A percentile compares a stretch with the other conserved stretches of the same genome.
Conservation (phyloP, 1,140 invertebrate species). For the Drosophila baimaii region DNA sequence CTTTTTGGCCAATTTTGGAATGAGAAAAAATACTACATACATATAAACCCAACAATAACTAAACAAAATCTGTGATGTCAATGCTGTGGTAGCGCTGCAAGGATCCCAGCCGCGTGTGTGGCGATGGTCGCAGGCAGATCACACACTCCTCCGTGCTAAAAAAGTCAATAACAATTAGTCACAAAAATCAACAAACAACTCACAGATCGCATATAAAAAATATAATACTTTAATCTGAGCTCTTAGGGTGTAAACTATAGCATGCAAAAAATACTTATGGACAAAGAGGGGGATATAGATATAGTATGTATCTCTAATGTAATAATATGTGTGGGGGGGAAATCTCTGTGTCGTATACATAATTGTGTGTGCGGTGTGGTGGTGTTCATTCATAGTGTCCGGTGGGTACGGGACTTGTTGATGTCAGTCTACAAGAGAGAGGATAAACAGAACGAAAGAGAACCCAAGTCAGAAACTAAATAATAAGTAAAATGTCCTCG, state of each 20-base stretch:
- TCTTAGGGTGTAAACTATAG: conserved; percentile 41
- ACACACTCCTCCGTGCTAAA: conserved; percentile 81
- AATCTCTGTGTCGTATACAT: conserved; percentile 58
- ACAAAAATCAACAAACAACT: not conserved
- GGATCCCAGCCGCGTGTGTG: conserved; percentile 55
- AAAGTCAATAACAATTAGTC: conserved; percentile 31
- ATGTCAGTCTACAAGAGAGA: conserved; percentile 74
- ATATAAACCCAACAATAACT: not conserved
- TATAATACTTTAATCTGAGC: conserved; percentile 70
- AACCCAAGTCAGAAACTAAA: conserved; percentile 34
- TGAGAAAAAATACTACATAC: not conserved
- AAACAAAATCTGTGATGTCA: conserved; percentile 70
- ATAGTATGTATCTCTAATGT: conserved; percentile 5
- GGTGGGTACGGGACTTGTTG: conserved; percentile 76
- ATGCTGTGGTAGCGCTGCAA: conserved; percentile 71
- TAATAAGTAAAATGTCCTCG: conserved; percentile 1
- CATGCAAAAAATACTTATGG: conserved; percentile 53
- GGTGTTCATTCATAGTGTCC: conserved; percentile 76
- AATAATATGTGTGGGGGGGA: conserved; percentile 30
- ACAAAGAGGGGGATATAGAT: conserved; percentile 19
- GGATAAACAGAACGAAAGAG: conserved; percentile 42
- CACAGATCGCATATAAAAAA: conserved; percentile 41
- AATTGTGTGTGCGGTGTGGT: conserved; percentile 28
- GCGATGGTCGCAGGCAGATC: conserved; percentile 69
- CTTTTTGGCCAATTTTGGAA: no score